These are phyloP conservation scores for Rutilus rutilus DNA, from an alignment of 2,113 vertebrate species.

Conservation along the genomic window DNA sequence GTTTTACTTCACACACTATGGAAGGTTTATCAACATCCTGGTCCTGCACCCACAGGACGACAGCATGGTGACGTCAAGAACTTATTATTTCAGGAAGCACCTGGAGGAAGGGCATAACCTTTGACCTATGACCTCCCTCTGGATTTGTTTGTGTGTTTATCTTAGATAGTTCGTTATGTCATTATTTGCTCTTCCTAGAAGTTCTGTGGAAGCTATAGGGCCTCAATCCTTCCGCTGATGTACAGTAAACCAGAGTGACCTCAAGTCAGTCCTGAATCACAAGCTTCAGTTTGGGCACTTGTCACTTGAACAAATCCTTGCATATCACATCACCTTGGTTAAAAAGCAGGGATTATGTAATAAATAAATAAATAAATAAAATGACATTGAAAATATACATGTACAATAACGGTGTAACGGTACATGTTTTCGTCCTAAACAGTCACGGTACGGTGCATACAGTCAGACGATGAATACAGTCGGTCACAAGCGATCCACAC, in stretches of 20 bases:
- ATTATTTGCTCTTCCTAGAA: conserved; percentile 38
- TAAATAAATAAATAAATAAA: no score
- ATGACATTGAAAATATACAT: no score
- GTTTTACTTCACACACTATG: conserved; percentile 21
- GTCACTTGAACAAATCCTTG: no score
- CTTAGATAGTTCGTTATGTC: conserved; percentile 45
- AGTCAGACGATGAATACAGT: no score
- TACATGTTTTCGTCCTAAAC: no score
- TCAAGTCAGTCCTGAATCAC: not conserved
- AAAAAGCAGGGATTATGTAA: no score
- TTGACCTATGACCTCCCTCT: conserved; percentile 40
- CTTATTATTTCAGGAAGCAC: conserved; percentile 72
- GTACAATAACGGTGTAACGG: no score
- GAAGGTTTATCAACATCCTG: conserved; percentile 55
- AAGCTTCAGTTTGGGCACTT: no score
- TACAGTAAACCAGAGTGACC: not conserved
- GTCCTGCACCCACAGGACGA: conserved; percentile 25
- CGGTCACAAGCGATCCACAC: no score
- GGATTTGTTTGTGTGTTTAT: conserved; percentile 2
- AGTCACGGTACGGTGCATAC: no score
- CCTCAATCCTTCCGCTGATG: not conserved
- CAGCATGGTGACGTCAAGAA: conserved; percentile 58
- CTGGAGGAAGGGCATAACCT: conserved; percentile 60
- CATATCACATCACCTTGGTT: no score
- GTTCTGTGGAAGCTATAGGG: not conserved